Conservation (phyloP, 2,797 vertebrate genomes). For the Bovichtus diacanthus region DNA sequence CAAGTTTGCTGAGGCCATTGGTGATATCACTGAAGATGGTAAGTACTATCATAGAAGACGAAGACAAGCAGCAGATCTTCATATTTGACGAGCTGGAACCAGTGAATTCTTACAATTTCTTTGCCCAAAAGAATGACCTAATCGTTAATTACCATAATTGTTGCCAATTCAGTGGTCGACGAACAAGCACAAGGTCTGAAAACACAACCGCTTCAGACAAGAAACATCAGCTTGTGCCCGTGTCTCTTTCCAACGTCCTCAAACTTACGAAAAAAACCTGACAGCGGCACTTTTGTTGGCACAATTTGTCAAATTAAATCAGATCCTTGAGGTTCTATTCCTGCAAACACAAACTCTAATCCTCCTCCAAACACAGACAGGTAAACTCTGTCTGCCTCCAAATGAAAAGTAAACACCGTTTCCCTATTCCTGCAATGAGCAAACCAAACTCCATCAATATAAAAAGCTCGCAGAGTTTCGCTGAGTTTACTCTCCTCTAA, state of each 20-base stretch:
- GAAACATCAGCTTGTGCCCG: neutral
- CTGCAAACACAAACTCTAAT: neutral
- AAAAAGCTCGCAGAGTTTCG: constrained; percentile 2
- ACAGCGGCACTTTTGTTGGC: constrained; percentile 12
- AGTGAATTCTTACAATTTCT: too few relatives aligned
- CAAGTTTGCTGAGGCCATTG: too few relatives aligned
- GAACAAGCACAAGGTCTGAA: neutral
- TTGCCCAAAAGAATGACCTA: neutral
- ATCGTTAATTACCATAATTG: neutral
- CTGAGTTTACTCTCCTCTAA: constrained; percentile 5
- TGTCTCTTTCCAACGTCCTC: neutral
- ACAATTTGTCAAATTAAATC: neutral
- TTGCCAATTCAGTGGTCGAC: neutral
- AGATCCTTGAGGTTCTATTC: neutral
- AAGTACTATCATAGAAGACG: neutral
- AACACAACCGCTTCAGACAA: neutral
- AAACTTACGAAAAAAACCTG: neutral
- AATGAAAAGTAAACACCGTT: constrained; percentile 47
- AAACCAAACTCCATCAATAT: constrained; percentile 36
- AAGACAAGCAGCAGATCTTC: neutral
- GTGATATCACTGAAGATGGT: too few relatives aligned
- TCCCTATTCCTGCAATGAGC: neutral
- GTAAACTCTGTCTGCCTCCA: constrained; percentile 21
- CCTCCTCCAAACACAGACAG: constrained; percentile 21
- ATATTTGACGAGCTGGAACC: neutral